These are phyloP conservation scores for Pangasianodon gigas DNA, from an alignment of 2,113 vertebrate species.

Conservation along the genomic window DNA sequence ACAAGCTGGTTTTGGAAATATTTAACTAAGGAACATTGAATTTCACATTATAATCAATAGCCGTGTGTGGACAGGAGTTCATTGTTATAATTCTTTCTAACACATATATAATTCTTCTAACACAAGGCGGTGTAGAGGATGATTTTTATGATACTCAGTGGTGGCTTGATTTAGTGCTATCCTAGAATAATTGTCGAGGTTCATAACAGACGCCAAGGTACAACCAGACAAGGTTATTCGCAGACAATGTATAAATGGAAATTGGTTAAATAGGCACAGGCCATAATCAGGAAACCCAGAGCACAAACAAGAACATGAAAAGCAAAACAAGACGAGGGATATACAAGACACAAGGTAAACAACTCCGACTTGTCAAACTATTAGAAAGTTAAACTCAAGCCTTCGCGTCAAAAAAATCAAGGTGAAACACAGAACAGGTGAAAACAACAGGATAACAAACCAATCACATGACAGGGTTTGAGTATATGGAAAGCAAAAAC, in stretches of 20 bases:
- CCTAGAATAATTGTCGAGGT: no score
- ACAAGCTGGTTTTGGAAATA: not conserved
- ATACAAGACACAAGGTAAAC: not conserved
- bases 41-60: not conserved
- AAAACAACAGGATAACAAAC: not conserved
- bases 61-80: no score
- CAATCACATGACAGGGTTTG: not conserved
- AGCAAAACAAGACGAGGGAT: not conserved
- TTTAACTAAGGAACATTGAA: no score
- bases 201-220: not conserved
- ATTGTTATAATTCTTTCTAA: no score
- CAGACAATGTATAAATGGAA: not conserved
- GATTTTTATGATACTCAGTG: no score
- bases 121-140: no score
- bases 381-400: not conserved
- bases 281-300: not conserved
- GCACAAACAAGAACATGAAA: not conserved
- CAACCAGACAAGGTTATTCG: not conserved
- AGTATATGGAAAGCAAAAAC: not conserved
- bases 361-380: not conserved
- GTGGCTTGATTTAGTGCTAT: no score
- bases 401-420: not conserved
- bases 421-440: not conserved
- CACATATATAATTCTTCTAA: no score
- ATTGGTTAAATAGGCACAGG: not conserved